Evolutionary conservation across 2,888 invertebrate genomes (phyloP).

Genomic region (Drepanosiphum platanoidis): DNA sequence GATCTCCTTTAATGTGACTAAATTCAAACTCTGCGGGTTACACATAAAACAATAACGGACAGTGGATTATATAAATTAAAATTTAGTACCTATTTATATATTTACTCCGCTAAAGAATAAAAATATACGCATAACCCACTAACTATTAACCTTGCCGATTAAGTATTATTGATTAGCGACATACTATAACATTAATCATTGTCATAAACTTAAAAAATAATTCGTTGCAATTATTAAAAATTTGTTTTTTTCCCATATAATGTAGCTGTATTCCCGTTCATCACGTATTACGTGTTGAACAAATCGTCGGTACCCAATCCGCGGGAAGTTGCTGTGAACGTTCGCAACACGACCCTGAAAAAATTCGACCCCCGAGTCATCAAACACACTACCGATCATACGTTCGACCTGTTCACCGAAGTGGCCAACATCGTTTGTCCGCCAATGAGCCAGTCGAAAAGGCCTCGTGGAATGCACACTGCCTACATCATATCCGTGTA

Average conservation of each 20-base stretch:
- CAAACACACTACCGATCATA: conserved; percentile 87
- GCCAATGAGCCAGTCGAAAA: conserved; percentile 83
- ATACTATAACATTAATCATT: too few relatives aligned
- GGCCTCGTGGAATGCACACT: conserved; percentile 82
- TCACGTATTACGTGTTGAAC: conserved; percentile 90
- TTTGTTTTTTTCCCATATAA: neutral
- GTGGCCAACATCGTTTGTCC: conserved; percentile 91
- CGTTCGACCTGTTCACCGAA: conserved; percentile 87
- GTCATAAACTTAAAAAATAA: too few relatives aligned
- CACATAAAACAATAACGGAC: too few relatives aligned
- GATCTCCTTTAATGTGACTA: too few relatives aligned
- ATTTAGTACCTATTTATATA: too few relatives aligned
- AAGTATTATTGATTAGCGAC: too few relatives aligned
- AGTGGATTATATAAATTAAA: too few relatives aligned
- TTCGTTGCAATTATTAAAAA: too few relatives aligned
- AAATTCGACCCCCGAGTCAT: conserved; percentile 86
- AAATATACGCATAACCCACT: too few relatives aligned
- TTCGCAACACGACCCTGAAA: conserved; percentile 82
- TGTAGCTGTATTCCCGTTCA: conserved; percentile 89
- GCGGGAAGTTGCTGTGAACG: conserved; percentile 84
- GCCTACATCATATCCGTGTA: conserved; percentile 93
- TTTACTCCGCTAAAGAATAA: too few relatives aligned
- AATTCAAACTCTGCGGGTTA: too few relatives aligned
- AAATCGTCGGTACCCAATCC: conserved; percentile 86
- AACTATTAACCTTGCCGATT: too few relatives aligned